A percentile compares a stretch with the other conserved stretches of the same genome.
Conservation (phyloP, 2,113 vertebrate genomes). For the Platysteira castanea region DNA sequence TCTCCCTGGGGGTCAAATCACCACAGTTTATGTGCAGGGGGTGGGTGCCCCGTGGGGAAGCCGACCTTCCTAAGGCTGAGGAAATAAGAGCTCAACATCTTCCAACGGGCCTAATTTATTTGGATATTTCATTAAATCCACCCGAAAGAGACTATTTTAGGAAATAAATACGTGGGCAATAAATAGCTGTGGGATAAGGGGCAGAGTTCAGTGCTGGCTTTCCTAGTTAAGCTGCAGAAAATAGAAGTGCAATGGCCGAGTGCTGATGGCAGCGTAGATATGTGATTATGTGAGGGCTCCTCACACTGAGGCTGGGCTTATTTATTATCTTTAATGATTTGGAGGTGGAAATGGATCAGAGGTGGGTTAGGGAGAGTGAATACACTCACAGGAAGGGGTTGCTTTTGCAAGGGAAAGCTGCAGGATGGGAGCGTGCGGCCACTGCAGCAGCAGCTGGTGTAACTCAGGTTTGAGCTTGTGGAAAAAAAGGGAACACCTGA, state of each 20-base stretch:
- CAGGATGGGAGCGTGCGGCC: neutral
- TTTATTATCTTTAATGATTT: constrained; percentile 16
- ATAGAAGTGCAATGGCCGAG: neutral
- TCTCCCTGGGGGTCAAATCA: neutral
- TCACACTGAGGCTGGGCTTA: neutral
- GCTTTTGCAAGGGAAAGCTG: neutral
- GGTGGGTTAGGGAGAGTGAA: neutral
- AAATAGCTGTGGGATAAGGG: constrained; percentile 12
- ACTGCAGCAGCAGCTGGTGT: neutral
- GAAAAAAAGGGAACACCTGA: neutral
- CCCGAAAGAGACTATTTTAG: neutral
- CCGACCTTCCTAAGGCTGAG: neutral
- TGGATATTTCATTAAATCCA: constrained; percentile 4
- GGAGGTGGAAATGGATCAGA: neutral
- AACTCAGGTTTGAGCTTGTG: neutral
- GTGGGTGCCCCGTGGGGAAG: neutral
- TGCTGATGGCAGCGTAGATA: neutral
- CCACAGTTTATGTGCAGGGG: rapidly evolving
- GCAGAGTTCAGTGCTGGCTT: neutral
- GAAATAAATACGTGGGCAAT: constrained; percentile 13
- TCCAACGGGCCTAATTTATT: neutral
- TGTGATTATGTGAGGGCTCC: neutral
- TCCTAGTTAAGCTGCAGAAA: neutral
- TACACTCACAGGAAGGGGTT: neutral
- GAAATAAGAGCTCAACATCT: neutral